phyloP scores from a whole-genome alignment of 2,113 vertebrate species.

The Centropristis striata region DNA sequence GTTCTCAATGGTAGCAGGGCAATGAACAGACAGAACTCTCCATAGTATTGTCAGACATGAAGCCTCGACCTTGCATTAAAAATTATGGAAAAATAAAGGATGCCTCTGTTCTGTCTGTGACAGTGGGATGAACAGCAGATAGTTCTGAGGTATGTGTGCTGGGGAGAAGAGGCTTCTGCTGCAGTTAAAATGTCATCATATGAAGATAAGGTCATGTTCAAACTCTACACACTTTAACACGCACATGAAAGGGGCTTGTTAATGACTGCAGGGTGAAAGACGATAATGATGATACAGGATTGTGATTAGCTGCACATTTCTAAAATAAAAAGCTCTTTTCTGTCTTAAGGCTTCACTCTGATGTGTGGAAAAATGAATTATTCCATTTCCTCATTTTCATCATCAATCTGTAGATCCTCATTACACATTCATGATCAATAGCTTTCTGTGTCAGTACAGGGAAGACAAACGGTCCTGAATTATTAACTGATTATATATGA shows the following conservation, averaged over 20 bases:
- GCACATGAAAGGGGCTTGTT: constrained; percentile 15
- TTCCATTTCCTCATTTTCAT: constrained; percentile 38
- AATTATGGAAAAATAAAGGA: neutral
- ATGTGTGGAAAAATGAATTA: constrained; percentile 34
- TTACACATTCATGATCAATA: constrained; percentile 68
- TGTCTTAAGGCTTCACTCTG: neutral
- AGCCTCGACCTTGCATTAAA: neutral
- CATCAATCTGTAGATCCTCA: constrained; percentile 54
- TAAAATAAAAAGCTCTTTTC: constrained; percentile 13
- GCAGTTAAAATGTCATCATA: neutral
- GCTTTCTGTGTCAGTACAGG: constrained; percentile 46
- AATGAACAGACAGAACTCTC: neutral
- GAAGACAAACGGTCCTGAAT: constrained; percentile 66
- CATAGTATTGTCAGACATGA: constrained; percentile 4
- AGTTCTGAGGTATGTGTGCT: neutral
- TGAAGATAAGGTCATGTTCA: neutral
- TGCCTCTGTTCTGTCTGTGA: constrained; percentile 21
- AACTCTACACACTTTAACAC: neutral
- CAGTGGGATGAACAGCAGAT: neutral
- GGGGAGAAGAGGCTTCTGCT: neutral
- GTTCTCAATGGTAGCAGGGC: neutral
- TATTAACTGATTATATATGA: constrained; percentile 74
- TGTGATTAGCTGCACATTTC: constrained; percentile 6
- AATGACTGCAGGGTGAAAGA: constrained; percentile 6
- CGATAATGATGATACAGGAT: neutral